A percentile compares a stretch with the other conserved stretches of the same genome.
phyloP scores from a whole-genome alignment of 2,113 vertebrate genomes.

The Bostrychus sinensis region DNA sequence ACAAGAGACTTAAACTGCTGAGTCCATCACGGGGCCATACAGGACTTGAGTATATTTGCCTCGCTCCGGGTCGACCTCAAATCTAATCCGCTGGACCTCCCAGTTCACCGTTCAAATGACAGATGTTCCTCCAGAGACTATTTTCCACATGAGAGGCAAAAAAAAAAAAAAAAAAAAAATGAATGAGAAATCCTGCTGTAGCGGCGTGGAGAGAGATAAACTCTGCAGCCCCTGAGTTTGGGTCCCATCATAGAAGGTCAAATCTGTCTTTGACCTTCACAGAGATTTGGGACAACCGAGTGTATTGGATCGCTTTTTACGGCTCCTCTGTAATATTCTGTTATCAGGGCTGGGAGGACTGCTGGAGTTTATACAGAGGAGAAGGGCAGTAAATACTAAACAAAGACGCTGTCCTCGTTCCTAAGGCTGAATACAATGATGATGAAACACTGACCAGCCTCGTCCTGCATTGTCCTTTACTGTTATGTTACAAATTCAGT shows the following conservation, averaged over 20 bases:
- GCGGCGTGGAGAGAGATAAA: slow-evolving; percentile 33
- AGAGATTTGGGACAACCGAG: slow-evolving; percentile 54
- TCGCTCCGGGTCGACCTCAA: slow-evolving; percentile 3
- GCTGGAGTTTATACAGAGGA: slow-evolving; percentile 30
- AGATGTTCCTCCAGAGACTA: not conserved
- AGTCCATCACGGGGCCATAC: slow-evolving; percentile 8
- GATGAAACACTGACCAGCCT: not conserved
- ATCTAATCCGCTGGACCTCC: slow-evolving; percentile 3
- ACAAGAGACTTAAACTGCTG: slow-evolving; percentile 1
- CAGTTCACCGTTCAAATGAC: not conserved
- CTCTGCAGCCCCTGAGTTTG: slow-evolving; percentile 18
- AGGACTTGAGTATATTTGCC: not conserved
- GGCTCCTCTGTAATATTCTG: slow-evolving; percentile 20
- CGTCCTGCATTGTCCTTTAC: not conserved
- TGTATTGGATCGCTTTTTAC: slow-evolving; percentile 37
- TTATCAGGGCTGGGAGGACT: slow-evolving; percentile 26
- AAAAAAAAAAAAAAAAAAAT: not conserved
- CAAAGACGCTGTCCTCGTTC: not conserved
- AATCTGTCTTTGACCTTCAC: slow-evolving; percentile 60
- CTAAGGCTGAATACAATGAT: not conserved
- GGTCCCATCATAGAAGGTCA: slow-evolving; percentile 46
- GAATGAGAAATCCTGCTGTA: slow-evolving; percentile 24
- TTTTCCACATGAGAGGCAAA: slow-evolving; percentile 14
- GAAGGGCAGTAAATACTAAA: slow-evolving; percentile 7
- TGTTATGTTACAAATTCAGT: too few relatives aligned